Base-by-base conservation (phyloP, 2,888 invertebrate genomes). In the Thereva unica region DNA sequence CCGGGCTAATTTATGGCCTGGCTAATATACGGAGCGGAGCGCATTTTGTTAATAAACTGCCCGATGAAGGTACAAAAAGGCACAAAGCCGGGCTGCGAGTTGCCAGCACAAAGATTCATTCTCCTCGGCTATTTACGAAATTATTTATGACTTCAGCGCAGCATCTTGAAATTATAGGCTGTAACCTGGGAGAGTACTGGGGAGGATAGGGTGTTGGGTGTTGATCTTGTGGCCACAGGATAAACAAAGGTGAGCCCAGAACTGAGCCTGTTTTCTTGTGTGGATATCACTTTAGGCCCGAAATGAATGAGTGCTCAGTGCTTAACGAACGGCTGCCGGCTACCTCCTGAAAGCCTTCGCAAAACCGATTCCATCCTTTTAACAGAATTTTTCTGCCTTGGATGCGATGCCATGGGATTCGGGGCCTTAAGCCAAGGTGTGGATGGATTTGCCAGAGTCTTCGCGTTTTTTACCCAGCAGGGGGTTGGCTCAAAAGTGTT, bases 71-170 rank as follows among this genome's bases (percentile, higher is more conserved):
- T 38, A 61, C 50, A 61, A 23, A 23, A 23, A 54, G 44, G 12
- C 42, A 34, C 42, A 57, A 35, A 40, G 10, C 5, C 4, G 1
- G 55, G 40, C 6, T 34, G 55, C 49, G 12, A 55, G 35, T 10
- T 44, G 42, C 10, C 23, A 55, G 40, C 38, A 59, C 54, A 66
- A 66, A 66, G 69, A 61, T 45, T 57, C 64, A 70, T 70, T 69
- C 69, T 64, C 63, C 59, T 64, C 65, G 68, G 69, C 71, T 69
- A 69, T 71, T 71, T 71, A 71, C 44, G 68, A 69, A 69, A 70
- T 71, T 71, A 71, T 71, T 71, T 71, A 71, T 71, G 69, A 61
- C 69, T 68, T 68, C 67, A 64, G 63, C 67, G 53, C 56, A 69
- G 66, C 67, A 66, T 66, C 64, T 59, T 65, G 67, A 67, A 69